Evolutionary conservation across 2,888 invertebrate genomes (phyloP), one percentile per base, ranked within the genome.

Genomic region (Lasioglossum oenotherae): DNA sequence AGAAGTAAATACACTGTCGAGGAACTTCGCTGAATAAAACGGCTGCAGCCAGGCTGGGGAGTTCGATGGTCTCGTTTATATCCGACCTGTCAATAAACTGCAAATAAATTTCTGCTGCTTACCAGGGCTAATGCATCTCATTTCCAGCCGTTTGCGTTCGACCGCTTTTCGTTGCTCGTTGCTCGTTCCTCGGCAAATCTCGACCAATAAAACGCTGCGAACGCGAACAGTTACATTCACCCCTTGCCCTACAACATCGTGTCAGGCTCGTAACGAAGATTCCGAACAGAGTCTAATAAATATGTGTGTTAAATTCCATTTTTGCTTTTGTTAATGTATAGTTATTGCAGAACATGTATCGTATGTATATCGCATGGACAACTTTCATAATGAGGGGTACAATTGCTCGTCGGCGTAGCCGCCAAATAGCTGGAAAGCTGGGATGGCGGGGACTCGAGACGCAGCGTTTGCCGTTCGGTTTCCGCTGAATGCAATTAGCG

Each of bases 51-150:
- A 57, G 46, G 67, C 76, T 19, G 67, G 10, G 10, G 53, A 10
- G 60, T 71, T 85, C 90, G 86, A 92, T 89, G 90, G 87, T 91
- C 91, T 91, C 93, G 90, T 94, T 93, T 92, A 93, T 93, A 91
- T 87, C 82, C 81, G 71, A 80, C 92, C 64, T 94, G 93, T 91
- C 94, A 93, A 94, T 94, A 93, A 92, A 93, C 90, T 87, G 89
- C 88, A 91, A 93, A 94, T 94, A 92, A 93, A 94, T 94, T 93
- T 89, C 85, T 85, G 75, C 80, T 87, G 87, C 83, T 89, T 89
- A 88, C 78, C 85, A 85, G 71, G 82, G 86, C 85, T 90, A 91
- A 92, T 91, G 92, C 90, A 91, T 92, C 89, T 89, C 88, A 81
- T 80, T 77, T 80, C 79, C 80, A 60, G 78, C 74, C 23, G 82